Evolutionary conservation across 2,113 vertebrate species (phyloP).

Genomic region (Pandion haliaetus): DNA sequence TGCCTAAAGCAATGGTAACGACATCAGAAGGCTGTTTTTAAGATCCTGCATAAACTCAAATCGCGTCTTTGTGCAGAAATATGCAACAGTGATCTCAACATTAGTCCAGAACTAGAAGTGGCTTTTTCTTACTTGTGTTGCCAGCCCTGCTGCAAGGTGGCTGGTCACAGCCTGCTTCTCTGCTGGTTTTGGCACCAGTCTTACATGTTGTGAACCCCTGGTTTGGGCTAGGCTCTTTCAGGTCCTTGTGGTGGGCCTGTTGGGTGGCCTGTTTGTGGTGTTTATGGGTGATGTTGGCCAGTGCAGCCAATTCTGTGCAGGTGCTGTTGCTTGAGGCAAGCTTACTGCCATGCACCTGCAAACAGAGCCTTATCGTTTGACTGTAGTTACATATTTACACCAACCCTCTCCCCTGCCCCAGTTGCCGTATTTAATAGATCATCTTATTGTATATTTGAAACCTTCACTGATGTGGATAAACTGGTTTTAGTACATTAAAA

Average conservation of each 20-base stretch:
- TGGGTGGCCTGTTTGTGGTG: background rate
- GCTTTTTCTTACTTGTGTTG: background rate
- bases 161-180: background rate
- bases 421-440: background rate
- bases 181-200: background rate
- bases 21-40: background rate
- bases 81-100: background rate
- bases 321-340: background rate
- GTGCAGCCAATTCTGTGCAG: background rate
- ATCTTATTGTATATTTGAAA: background rate
- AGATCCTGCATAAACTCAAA: background rate
- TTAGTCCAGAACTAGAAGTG: background rate
- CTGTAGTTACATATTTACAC: constrained; percentile 3
- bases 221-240: background rate
- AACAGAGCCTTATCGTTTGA: background rate
- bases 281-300: background rate
- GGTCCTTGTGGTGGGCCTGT: background rate
- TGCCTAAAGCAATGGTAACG: background rate
- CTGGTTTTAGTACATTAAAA: background rate
- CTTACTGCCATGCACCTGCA: background rate
- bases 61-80: background rate
- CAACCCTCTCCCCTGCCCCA: background rate
- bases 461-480: background rate
- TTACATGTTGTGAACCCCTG: background rate
- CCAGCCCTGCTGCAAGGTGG: background rate